Base-by-base conservation (phyloP, 2,888 invertebrate species). In the Aricia artaxerxes region DNA sequence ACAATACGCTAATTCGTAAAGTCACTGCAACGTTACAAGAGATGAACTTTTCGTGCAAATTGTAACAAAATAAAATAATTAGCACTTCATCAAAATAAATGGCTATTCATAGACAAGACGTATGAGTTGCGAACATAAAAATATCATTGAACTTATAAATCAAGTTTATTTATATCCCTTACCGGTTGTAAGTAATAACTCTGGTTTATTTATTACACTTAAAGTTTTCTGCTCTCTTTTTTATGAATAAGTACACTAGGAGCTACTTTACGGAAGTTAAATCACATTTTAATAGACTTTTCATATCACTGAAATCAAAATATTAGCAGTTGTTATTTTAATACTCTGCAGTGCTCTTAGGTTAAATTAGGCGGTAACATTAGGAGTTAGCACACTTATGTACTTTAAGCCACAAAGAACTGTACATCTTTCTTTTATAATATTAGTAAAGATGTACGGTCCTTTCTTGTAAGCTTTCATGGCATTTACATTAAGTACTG, bases 41-140 rank as follows among this genome's bases (percentile, higher is more conserved):
- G 9, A 31, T 11, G 31, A 64, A 64, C 9, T 2, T 9, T 31
- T 31, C 64, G 11, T 31, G 31, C 3, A 13, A 35, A 69, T 2
- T 13, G 13, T 69, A 35, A 35, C 4, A 69, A 35, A 13, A 35
- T 69, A 35, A 69, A 31, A 69, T 35, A 69, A 35, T 69, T 69
- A 64, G 35, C 11, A 69, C 69, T 35, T 35, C 5, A 13, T 69
- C 69, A 69, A 69, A 69, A 13, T 69, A 69, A 13, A 35, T 69
- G 13, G 31, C 35, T 13, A 69, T 35, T 11, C 35, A 9, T 69
- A 69, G 31, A 69, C 35, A 69, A 35, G 13, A 69, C 7, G 35
- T 35, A 69, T 35, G 35, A 69, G 35, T 13, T 69, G 69, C 69
- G 69, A 69, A 69, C 35, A 35, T 69, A 69, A 69, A 69, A 35